These are phyloP conservation scores for Polymixis flavicincta DNA, from an alignment of 2,888 invertebrate species.

Conservation along the genomic window DNA sequence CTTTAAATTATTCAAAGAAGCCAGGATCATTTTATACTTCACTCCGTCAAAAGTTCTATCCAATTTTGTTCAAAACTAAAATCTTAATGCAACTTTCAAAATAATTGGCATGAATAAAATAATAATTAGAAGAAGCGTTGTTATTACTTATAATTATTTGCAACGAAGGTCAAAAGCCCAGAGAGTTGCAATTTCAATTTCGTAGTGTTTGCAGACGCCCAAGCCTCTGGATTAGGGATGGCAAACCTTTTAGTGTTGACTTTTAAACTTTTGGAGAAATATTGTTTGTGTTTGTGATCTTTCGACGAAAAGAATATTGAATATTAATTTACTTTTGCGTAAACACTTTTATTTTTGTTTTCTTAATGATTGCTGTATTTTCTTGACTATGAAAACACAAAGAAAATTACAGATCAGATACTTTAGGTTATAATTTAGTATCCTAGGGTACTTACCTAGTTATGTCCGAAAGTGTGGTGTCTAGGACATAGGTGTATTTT, in stretches of 20 bases:
- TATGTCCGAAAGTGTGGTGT: too few species aligned
- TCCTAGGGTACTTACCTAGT: too few species aligned
- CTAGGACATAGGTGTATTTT: not conserved
- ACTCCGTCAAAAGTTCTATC: slow-evolving; percentile 12
- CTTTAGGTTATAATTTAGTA: too few species aligned
- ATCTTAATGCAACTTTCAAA: slow-evolving; percentile 8
- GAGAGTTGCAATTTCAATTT: slow-evolving; percentile 61
- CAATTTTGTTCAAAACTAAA: slow-evolving; percentile 28
- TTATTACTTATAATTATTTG: slow-evolving; percentile 39
- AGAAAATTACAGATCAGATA: not conserved
- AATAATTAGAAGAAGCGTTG: slow-evolving; percentile 32
- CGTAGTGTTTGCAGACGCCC: slow-evolving; percentile 52
- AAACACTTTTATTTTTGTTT: not conserved
- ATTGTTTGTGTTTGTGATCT: slow-evolving; percentile 23
- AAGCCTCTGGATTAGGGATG: slow-evolving; percentile 32
- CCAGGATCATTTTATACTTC: not conserved
- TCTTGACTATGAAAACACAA: not conserved
- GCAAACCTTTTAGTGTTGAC: slow-evolving; percentile 42
- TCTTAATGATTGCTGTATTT: not conserved
- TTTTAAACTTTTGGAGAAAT: slow-evolving; percentile 23
- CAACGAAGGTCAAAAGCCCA: slow-evolving; percentile 32
- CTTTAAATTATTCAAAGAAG: slow-evolving; percentile 5
- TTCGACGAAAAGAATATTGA: not conserved
- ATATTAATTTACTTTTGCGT: not conserved
- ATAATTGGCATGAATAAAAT: slow-evolving; percentile 38